Evolutionary conservation across 2,888 invertebrate genomes (phyloP), one percentile per base, ranked within the genome.

Genomic region (Stenolophus ochropezus): DNA sequence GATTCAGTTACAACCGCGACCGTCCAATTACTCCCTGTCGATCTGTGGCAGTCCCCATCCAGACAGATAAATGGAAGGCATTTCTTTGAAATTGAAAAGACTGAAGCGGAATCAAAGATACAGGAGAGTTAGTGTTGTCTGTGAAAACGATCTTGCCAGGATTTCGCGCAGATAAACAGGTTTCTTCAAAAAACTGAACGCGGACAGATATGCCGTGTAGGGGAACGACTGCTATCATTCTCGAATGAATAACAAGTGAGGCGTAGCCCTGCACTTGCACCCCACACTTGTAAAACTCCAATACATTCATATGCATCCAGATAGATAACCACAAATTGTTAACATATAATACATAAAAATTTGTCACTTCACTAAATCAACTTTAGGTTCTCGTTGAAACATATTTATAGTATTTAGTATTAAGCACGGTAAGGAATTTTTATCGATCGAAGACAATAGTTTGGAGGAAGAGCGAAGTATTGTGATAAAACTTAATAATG

Each of bases 21-120:
- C 87, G 85, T 87, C 87, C 88, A 88, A 88, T 88, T 88, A 88
- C 87, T 87, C 86, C 85, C 84, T 85, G 87, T 87, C 87, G 86
- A 86, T 83, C 83, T 58, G 80, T 82, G 83, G 82, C 84, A 83
- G 51, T 83, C 83, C 83, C 83, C 81, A 75, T 83, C 82, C 78
- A 83, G 84, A 84, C 85, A 85, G 84, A 85, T 85, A 84, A 84
- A 85, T 85, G 83, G 83, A 83, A 84, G 83, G 84, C 84, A 84
- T 85, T 84, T 85, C 83, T 84, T 79, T 69, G 69, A 79, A 79
- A 79, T 79, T 79, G 79, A 79, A 79, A 79, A 79, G 79, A 65
- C 65, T 79, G 79, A 69, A 79, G 69, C 79, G 69, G 79, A 79
- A 79, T 79, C 79, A 79, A 65, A 79, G 69, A 77, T 77, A 77